Conservation (phyloP, 2,797 vertebrate genomes). For the Platyrinchus mystaceus region DNA sequence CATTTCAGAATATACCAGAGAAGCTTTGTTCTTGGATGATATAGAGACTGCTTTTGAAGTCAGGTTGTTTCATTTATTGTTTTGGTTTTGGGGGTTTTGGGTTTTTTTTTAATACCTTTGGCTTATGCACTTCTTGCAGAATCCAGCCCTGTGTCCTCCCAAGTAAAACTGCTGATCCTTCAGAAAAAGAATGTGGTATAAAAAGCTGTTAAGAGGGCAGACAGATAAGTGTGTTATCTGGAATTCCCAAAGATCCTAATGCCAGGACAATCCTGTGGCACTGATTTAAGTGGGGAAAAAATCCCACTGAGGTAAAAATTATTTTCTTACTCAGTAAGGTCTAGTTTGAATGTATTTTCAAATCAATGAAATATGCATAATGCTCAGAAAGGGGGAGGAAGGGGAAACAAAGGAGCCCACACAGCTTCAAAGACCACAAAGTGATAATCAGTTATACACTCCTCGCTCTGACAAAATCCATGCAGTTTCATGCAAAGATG, state of each 20-base stretch:
- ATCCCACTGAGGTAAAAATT: not conserved
- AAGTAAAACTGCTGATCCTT: not conserved
- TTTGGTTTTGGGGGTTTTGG: not conserved
- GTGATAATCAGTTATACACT: not conserved
- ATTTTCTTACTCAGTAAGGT: not conserved
- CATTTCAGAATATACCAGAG: not conserved
- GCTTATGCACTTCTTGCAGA: not conserved
- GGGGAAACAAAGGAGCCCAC: not conserved
- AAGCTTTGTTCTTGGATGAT: not conserved
- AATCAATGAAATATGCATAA: not conserved
- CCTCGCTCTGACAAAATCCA: not conserved
- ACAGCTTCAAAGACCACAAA: not conserved
- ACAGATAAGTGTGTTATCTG: not conserved
- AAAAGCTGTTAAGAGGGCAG: not conserved
- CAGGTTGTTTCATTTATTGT: not conserved
- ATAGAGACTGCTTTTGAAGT: not conserved
- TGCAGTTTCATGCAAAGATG: not conserved
- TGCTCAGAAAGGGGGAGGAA: not conserved
- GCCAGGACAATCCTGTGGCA: not conserved
- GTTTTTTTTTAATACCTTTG: not conserved
- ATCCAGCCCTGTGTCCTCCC: not conserved
- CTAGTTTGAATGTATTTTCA: not conserved
- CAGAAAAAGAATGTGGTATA: not conserved
- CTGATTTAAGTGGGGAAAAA: not conserved
- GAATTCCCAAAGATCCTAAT: not conserved